These are phyloP conservation scores for Gasterosteus aculeatus DNA, from an alignment of 2,113 vertebrate genomes.

Conservation along the genomic window DNA sequence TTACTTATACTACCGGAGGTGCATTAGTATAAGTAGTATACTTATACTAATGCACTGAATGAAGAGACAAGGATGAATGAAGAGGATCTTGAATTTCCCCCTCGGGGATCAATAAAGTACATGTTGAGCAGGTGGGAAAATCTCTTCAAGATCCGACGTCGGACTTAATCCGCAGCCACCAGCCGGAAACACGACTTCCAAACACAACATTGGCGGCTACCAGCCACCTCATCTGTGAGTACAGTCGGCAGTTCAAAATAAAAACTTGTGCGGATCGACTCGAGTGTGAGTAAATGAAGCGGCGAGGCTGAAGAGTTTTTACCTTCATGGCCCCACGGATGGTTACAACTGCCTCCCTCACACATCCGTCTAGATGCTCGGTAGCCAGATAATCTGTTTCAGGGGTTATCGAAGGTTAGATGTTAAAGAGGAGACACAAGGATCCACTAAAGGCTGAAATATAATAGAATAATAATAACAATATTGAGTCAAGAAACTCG, in stretches of 20 bases:
- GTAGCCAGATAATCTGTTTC: neutral
- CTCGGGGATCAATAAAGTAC: no score
- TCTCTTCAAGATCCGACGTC: neutral
- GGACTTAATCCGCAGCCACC: no score
- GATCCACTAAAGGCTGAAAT: neutral
- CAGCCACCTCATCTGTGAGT: slow-evolving; percentile 1
- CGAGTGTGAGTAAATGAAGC: slow-evolving; percentile 11
- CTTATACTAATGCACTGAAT: neutral
- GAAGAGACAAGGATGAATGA: neutral
- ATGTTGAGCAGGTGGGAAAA: neutral
- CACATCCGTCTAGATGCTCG: neutral
- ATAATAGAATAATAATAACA: no score
- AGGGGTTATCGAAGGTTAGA: neutral
- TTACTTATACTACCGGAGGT: no score
- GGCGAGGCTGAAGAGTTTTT: slow-evolving; percentile 9
- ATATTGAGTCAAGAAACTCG: no score
- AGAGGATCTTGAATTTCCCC: no score
- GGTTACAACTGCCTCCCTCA: neutral
- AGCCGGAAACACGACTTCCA: neutral
- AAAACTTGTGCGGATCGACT: neutral
- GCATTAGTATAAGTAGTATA: no score
- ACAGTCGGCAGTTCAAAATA: slow-evolving; percentile 1
- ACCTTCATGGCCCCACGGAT: neutral
- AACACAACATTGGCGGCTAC: neutral
- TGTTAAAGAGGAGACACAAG: neutral